Evolutionary conservation across 2,888 invertebrate species (phyloP), one percentile per base, ranked within the genome.

Genomic region (Calameuta filiformis): DNA sequence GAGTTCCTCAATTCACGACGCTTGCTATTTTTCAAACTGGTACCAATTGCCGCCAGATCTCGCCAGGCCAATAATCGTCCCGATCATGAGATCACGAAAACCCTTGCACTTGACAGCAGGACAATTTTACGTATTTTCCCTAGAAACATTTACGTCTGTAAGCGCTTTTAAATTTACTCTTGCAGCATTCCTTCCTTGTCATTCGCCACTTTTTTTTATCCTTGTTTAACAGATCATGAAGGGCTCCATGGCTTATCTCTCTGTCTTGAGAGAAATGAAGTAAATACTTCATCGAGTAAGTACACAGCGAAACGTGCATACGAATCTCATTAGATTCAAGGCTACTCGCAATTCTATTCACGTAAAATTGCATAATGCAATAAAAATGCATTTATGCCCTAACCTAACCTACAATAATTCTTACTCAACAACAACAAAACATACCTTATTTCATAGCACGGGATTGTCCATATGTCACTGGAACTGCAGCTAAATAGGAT

Each of bases 181-280:
- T 2, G 6, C 9, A 9, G 9, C 9, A 9, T 56, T 56, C 0
- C 23, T 56, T 56, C 56, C 2, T 2, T 56, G 23, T 56, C 9
- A 56, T 56, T 40, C 40, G 40, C 6, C 23, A 23, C 6, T 40
- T 9, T 23, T 15, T 56, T 23, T 15, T 56, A 2, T 56, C 23
- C 2, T 56, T 15, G 6, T 23, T 23, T 78, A 76, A n/a, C 40
- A 85, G 82, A 84, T 85, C 35, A 69, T 85, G 73, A 85, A 85
- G 76, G 78, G 81, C 11, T 85, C 83, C 12, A 80, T 81, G 83
- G 83, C 83, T 3, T 84, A 85, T 33, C 80, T 84, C 1, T 85
- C 82, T 6, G 83, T 81, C n/a, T n/a, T 85, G 11, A 83, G 74
- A 34, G 81, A 69, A 11, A 78, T 83, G 4, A 73, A 73, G 6